Evolutionary conservation across 2,888 invertebrate species (phyloP), one percentile per base, ranked within the genome.

Genomic region (Tiphia femorata): DNA sequence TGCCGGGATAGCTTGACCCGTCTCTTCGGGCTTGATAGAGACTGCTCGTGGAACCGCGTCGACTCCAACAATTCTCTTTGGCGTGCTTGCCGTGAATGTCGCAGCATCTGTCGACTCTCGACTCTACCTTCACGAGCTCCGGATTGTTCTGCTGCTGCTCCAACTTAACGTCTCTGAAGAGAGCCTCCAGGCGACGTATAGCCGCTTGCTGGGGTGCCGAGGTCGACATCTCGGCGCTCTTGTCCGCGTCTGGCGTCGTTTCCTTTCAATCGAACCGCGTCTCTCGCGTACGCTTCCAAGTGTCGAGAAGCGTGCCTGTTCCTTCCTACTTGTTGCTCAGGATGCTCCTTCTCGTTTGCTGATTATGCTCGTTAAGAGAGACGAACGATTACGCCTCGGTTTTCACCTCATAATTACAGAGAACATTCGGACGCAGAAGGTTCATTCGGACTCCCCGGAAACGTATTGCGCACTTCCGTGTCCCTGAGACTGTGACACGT

Each of bases 131-230:
- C 21, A 85, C 80, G 44, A 72, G 10, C 25, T 77, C 73, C 12
- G 70, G 74, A 50, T 64, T 76, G 35, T 46, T 58, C 7, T 71
- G 67, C 8, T 69, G 71, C 54, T 82, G 81, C 23, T 89, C 89
- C 71, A 91, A 78, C 77, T 86, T 88, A 72, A 90, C 87, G 75
- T 88, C 89, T 62, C 86, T 87, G 84, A 92, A 92, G 78, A 92
- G 88, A 38, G 90, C 89, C 79, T 92, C 92, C 75, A 92, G 84
- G 70, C 91, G 89, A 72, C 89, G 89, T 81, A 92, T 88, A 29
- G 91, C 90, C 59, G 88, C 86, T 53, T 88, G 88, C 74, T 90
- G 89, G 80, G 88, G 89, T 56, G 70, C 70, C 42, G 79, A 63
- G 7, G 79, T 72, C 70, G 78, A 76, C 75, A 76, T 77, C 46